These are phyloP conservation scores for Hermaeophaga mercurialis DNA, from an alignment of 2,888 invertebrate genomes.

Conservation along the genomic window DNA sequence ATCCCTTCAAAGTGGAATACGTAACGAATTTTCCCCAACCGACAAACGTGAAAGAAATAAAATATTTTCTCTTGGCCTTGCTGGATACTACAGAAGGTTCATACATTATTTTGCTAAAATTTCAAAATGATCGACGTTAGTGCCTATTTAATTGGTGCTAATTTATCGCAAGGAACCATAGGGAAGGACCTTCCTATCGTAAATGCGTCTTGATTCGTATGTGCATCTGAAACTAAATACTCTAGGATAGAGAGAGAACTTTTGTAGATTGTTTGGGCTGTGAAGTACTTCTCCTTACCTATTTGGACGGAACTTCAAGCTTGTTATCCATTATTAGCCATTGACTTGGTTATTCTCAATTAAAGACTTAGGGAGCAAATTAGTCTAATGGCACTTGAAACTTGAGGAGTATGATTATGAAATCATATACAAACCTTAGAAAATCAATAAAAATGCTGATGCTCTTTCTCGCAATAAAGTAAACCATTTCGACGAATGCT, in stretches of 20 bases:
- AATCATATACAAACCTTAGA: slow-evolving; percentile 15
- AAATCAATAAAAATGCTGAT: no score
- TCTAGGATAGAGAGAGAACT: slow-evolving; percentile 53
- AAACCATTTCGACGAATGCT: no score
- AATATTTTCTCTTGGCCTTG: slow-evolving; percentile 35
- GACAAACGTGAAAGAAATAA: slow-evolving; percentile 31
- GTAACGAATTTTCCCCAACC: slow-evolving; percentile 29
- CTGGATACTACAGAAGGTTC: slow-evolving; percentile 27
- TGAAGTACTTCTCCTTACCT: slow-evolving; percentile 35
- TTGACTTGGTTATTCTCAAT: slow-evolving; percentile 48
- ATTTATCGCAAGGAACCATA: slow-evolving; percentile 41
- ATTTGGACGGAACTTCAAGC: slow-evolving; percentile 48
- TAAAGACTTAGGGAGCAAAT: slow-evolving; percentile 44
- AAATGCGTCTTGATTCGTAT: slow-evolving; percentile 48
- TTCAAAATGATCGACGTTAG: slow-evolving; percentile 53
- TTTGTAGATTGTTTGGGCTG: slow-evolving; percentile 48
- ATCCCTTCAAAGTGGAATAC: slow-evolving; percentile 28
- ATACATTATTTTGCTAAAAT: no score
- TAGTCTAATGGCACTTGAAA: slow-evolving; percentile 47
- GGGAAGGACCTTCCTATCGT: slow-evolving; percentile 48
- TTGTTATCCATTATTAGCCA: slow-evolving; percentile 47
- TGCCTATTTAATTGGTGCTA: slow-evolving; percentile 38
- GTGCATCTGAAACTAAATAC: no score
- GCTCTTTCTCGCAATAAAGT: no score
- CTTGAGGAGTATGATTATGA: slow-evolving; percentile 46